Conservation (phyloP, 2,113 vertebrate species). For the Chaetops frenatus region DNA sequence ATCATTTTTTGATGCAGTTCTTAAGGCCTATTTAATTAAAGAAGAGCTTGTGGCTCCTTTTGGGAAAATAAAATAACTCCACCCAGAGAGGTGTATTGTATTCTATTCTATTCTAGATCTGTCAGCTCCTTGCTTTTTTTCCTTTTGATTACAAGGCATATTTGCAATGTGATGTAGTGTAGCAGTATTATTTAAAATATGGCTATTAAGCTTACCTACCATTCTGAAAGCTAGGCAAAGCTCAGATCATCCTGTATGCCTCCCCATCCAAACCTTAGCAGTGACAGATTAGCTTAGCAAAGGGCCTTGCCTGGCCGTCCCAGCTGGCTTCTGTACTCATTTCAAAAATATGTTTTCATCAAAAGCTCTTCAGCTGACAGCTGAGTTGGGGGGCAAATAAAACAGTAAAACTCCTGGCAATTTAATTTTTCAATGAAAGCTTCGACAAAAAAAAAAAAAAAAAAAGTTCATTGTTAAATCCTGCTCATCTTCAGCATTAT, state of each 20-base stretch:
- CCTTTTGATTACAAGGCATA: not conserved
- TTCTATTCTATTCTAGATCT: not conserved
- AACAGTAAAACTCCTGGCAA: constrained; percentile 8
- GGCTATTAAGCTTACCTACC: not conserved
- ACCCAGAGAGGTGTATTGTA: not conserved
- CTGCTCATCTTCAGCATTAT: not conserved
- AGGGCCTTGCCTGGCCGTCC: not conserved
- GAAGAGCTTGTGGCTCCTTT: not conserved
- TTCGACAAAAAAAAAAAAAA: not conserved
- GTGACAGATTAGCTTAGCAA: constrained; percentile 36
- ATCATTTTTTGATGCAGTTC: not conserved
- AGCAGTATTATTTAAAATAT: constrained; percentile 18
- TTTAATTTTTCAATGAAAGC: constrained; percentile 16
- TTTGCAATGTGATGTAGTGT: not conserved
- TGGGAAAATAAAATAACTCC: constrained; percentile 16
- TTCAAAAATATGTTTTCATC: constrained; percentile 33
- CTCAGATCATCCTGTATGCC: not conserved
- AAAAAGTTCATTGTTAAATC: not conserved
- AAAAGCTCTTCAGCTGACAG: constrained; percentile 27
- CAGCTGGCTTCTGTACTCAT: constrained; percentile 10
- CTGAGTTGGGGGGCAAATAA: constrained; percentile 22
- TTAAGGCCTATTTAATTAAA: constrained; percentile 26
- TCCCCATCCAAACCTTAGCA: not conserved
- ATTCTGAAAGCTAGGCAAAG: not conserved
- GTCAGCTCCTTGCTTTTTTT: not conserved